Percentiles rank a stretch among this genome's conserved stretches.
These are phyloP conservation scores for Troides helena DNA, from an alignment of 2,888 invertebrate species.

Conservation along the genomic window DNA sequence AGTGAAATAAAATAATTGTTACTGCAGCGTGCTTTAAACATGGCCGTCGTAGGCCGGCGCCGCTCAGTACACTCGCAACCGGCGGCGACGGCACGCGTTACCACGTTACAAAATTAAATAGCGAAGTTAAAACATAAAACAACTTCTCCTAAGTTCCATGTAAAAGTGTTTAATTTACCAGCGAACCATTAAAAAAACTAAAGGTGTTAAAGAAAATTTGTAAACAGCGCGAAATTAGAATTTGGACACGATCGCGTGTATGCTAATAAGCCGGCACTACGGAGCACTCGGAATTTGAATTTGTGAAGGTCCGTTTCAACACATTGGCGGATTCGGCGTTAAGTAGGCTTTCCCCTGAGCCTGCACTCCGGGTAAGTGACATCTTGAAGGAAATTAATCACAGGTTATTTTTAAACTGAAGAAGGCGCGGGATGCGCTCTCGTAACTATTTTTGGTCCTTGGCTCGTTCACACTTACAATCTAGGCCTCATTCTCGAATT, in stretches of 20 bases:
- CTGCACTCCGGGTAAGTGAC: slow-evolving; percentile 70
- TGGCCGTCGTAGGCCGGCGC: slow-evolving; percentile 56
- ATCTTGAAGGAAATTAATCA: slow-evolving; percentile 52
- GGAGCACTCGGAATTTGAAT: slow-evolving; percentile 56
- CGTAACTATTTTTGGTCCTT: slow-evolving; percentile 72
- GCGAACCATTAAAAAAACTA: slow-evolving; percentile 35
- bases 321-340: slow-evolving; percentile 58
- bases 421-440: slow-evolving; percentile 61
- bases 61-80: slow-evolving; percentile 67
- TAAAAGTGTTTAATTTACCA: slow-evolving; percentile 30
- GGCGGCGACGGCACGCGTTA: slow-evolving; percentile 61
- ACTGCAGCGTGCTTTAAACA: slow-evolving; percentile 69
- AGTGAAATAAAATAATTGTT: slow-evolving; percentile 50
- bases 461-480: slow-evolving; percentile 61
- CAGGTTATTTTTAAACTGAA: slow-evolving; percentile 66
- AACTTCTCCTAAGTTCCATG: slow-evolving; percentile 33
- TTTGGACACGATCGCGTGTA: slow-evolving; percentile 51
- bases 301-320: slow-evolving; percentile 56
- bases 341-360: slow-evolving; percentile 51
- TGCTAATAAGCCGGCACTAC: slow-evolving; percentile 56
- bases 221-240: slow-evolving; percentile 54
- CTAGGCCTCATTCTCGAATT: slow-evolving; percentile 67
- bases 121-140: slow-evolving; percentile 33
- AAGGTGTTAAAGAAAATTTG: slow-evolving; percentile 39
- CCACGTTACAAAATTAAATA: slow-evolving; percentile 38